phyloP scores from a whole-genome alignment of 92 coral and sea anemone species.

The Actinernus sp. region DNA sequence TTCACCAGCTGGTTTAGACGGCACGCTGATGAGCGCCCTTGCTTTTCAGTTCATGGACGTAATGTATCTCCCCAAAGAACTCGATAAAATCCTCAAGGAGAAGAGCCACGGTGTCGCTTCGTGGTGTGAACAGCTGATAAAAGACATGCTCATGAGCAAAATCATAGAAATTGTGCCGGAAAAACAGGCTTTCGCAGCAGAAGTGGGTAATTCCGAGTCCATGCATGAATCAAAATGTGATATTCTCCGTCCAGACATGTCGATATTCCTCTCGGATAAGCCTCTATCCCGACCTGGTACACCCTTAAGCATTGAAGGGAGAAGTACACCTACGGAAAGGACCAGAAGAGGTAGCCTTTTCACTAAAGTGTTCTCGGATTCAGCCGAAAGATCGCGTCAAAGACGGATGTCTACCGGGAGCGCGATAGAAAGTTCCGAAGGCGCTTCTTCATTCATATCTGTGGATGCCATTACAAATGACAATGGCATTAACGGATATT shows the following conservation, averaged over 20 bases:
- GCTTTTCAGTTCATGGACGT: slow-evolving; percentile 99
- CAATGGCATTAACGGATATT: background rate
- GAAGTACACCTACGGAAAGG: background rate
- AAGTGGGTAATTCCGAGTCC: slow-evolving; percentile 10
- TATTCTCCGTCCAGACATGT: background rate
- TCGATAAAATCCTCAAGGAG: slow-evolving; percentile 78
- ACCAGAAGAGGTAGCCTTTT: slow-evolving; percentile 19
- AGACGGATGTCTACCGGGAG: slow-evolving; percentile 36
- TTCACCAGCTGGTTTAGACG: slow-evolving; percentile 75
- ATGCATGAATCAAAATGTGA: background rate
- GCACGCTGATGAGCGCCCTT: slow-evolving; percentile 85
- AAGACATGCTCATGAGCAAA: slow-evolving; percentile 83
- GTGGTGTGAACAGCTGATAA: slow-evolving; percentile 98
- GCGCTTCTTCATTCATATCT: too few relatives aligned
- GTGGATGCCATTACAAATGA: too few relatives aligned
- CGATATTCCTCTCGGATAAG: background rate
- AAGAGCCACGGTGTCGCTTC: slow-evolving; percentile 98
- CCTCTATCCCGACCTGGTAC: background rate
- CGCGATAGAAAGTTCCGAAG: too few relatives aligned
- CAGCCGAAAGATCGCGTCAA: slow-evolving; percentile 6
- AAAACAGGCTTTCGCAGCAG: slow-evolving; percentile 64
- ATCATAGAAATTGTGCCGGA: slow-evolving; percentile 74
- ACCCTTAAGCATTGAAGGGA: background rate
- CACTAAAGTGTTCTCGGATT: slow-evolving; percentile 3
- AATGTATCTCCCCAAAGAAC: slow-evolving; percentile 86